These are phyloP conservation scores for Scaptodrosophila lebanonensis DNA, from an alignment of 1,140 invertebrate genomes.

Conservation along the genomic window DNA sequence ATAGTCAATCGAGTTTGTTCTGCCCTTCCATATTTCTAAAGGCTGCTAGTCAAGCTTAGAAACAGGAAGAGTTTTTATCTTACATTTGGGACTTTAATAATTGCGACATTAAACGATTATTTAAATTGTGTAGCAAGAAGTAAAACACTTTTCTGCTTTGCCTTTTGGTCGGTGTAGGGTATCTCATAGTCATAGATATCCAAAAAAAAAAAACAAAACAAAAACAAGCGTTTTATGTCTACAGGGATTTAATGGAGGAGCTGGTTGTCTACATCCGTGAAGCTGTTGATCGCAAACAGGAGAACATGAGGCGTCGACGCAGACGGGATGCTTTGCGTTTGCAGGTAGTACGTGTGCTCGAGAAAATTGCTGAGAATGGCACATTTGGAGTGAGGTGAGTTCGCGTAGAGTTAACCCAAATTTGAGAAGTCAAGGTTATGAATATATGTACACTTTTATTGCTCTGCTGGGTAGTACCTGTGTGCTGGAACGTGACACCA, in stretches of 20 bases:
- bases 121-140: too few species aligned
- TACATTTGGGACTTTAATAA: too few species aligned
- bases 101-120: too few species aligned
- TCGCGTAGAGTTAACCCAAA: not conserved
- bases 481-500: conserved; percentile 89
- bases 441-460: conserved; percentile 13
- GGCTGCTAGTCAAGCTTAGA: too few species aligned
- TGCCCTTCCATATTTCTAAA: too few species aligned
- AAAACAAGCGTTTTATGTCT: too few species aligned
- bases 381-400: conserved; percentile 91
- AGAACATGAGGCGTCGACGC: conserved; percentile 93
- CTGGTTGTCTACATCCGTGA: conserved; percentile 93
- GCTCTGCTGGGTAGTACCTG: conserved; percentile 86
- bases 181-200: too few species aligned
- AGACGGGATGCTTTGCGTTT: conserved; percentile 94
- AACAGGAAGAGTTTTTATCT: too few species aligned
- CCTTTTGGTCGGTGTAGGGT: not conserved
- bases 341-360: conserved; percentile 92
- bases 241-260: conserved; percentile 97
- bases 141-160: not conserved
- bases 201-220: too few species aligned
- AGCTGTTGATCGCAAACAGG: conserved; percentile 97
- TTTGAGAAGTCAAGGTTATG: conserved; percentile 2
- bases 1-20: too few species aligned
- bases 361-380: conserved; percentile 93